phyloP scores from a whole-genome alignment of 2,888 invertebrate species.

The Ectropis crepuscularia region DNA sequence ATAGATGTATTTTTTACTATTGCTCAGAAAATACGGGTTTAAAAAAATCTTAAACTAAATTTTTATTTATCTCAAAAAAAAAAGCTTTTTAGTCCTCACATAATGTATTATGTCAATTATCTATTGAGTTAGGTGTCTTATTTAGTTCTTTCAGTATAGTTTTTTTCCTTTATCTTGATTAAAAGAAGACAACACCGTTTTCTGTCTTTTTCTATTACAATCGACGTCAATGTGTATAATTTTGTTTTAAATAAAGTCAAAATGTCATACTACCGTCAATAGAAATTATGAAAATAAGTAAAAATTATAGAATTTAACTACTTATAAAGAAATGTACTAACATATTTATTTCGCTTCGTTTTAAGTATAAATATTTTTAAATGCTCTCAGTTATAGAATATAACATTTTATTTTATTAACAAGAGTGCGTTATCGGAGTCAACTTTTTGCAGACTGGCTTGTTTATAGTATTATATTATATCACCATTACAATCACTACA shows the following conservation, averaged over 20 bases:
- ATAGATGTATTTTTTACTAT: constrained; percentile 6
- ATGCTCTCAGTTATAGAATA: constrained; percentile 34
- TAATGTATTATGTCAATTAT: not conserved
- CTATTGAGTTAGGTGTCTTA: not conserved
- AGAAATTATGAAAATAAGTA: constrained; percentile 26
- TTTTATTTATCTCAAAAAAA: not conserved
- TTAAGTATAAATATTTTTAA: constrained; percentile 49
- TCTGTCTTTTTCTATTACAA: not conserved
- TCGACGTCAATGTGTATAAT: not conserved
- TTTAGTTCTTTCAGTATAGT: not conserved
- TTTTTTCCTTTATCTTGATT: not conserved
- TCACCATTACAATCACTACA: not conserved
- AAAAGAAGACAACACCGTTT: no score
- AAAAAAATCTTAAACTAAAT: not conserved
- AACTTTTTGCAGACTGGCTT: constrained; percentile 22
- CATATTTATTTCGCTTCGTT: constrained; percentile 79
- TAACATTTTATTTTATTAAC: constrained; percentile 45
- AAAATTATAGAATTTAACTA: constrained; percentile 55
- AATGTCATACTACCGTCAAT: constrained; percentile 31
- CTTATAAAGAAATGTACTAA: constrained; percentile 63
- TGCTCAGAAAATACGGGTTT: constrained; percentile 17
- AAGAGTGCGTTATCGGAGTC: constrained; percentile 30
- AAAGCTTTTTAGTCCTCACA: no score
- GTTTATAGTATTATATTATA: not conserved
- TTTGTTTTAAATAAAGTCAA: constrained; percentile 14